phyloP scores from a whole-genome alignment of 35 echinoderm and acorn worm species.

The Diadema setosum region DNA sequence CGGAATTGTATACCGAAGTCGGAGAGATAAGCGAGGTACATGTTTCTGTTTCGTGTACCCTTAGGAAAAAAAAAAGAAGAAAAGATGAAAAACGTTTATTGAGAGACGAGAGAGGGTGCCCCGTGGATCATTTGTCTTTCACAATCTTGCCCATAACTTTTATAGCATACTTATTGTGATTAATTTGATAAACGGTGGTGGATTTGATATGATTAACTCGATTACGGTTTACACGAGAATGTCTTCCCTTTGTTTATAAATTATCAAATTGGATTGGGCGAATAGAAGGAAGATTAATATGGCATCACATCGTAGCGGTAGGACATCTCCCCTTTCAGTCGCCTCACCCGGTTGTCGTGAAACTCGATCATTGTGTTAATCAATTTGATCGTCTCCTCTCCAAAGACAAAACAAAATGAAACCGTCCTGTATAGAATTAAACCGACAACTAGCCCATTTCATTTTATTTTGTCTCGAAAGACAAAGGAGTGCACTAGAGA shows the following conservation, averaged over 20 bases:
- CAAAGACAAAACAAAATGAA: too few species aligned
- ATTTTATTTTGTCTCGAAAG: too few species aligned
- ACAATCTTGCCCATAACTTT: neutral
- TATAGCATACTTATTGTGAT: neutral
- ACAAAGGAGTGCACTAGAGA: too few species aligned
- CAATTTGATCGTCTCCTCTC: neutral
- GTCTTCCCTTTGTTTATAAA: conserved; percentile 3
- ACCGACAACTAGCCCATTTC: too few species aligned
- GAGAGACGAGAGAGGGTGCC: neutral
- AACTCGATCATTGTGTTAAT: conserved; percentile 3
- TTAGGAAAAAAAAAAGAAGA: too few species aligned
- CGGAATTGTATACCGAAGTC: too few species aligned
- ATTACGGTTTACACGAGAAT: neutral
- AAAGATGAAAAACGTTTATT: conserved; percentile 16
- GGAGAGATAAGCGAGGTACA: too few species aligned
- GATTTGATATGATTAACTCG: neutral
- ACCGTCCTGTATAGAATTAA: too few species aligned
- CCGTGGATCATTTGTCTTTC: neutral
- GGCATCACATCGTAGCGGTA: neutral
- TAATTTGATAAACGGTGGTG: neutral
- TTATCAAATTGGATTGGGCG: conserved; percentile 3
- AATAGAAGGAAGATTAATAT: neutral
- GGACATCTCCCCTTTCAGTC: neutral
- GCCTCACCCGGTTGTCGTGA: neutral
- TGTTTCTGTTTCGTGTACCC: too few species aligned